phyloP scores from a whole-genome alignment of 92 coral and sea anemone species.

The Phenganax stokvisi region DNA sequence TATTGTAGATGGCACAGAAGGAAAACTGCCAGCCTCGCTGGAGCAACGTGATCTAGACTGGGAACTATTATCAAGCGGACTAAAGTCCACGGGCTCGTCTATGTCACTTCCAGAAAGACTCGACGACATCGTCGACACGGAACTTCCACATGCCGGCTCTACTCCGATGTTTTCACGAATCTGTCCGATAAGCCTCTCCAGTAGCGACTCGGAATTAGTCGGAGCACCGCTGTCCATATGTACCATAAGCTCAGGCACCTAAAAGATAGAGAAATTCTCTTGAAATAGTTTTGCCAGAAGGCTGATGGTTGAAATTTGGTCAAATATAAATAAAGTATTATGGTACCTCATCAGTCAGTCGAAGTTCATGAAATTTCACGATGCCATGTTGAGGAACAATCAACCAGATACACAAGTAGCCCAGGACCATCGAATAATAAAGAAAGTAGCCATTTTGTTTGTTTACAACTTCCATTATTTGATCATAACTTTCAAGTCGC shows the following conservation, averaged over 20 bases:
- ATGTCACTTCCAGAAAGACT: constrained; percentile 73
- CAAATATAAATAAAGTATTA: not conserved
- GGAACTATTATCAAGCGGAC: constrained; percentile 64
- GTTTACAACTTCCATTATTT: constrained; percentile 74
- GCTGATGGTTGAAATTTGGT: constrained; percentile 36
- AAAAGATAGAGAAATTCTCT: no score
- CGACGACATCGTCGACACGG: constrained; percentile 53
- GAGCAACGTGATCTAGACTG: constrained; percentile 66
- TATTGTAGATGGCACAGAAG: constrained; percentile 57
- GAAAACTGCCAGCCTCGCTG: constrained; percentile 57
- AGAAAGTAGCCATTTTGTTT: constrained; percentile 66
- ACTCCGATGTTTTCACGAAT: constrained; percentile 95
- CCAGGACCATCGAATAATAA: constrained; percentile 88
- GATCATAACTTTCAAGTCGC: constrained; percentile 59
- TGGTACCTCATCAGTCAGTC: constrained; percentile 64
- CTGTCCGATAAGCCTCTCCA: constrained; percentile 84
- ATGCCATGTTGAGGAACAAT: constrained; percentile 72
- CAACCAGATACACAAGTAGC: constrained; percentile 95
- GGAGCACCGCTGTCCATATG: constrained; percentile 25
- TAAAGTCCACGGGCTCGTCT: constrained; percentile 67
- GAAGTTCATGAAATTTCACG: constrained; percentile 79
- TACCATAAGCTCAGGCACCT: constrained; percentile 37
- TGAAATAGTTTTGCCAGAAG: no score
- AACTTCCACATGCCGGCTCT: constrained; percentile 68
- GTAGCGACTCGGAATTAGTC: constrained; percentile 55